Percentiles rank a stretch among this genome's conserved stretches.
phyloP scores from a whole-genome alignment of 2,888 invertebrate genomes.

The Exocentrus adspersus region DNA sequence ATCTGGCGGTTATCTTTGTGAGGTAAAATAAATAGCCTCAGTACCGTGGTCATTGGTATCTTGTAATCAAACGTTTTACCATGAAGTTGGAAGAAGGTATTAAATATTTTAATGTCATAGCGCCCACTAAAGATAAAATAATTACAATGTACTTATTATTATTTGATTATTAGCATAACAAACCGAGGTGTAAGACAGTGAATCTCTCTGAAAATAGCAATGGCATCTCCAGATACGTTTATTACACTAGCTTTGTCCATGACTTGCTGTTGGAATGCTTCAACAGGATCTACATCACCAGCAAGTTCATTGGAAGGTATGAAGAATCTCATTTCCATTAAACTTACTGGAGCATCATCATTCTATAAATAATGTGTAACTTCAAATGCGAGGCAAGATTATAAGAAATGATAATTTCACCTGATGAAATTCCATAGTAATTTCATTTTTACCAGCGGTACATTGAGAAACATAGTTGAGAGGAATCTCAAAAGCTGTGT shows the following conservation, averaged over 20 bases:
- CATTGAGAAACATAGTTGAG: constrained; percentile 96
- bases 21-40: constrained; percentile 92
- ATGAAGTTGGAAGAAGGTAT: constrained; percentile 90
- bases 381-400: no score
- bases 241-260: constrained; percentile 98
- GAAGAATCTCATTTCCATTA: constrained; percentile 98
- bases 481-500: constrained; percentile 95
- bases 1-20: constrained; percentile 98
- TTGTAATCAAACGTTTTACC: constrained; percentile 99
- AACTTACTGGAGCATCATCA: constrained; percentile 96
- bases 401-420: no score
- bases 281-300: constrained; percentile 90
- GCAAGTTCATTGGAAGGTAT: constrained; percentile 91
- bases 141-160: no score
- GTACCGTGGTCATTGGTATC: constrained; percentile 96
- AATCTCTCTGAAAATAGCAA: constrained; percentile 95
- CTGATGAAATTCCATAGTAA: constrained; percentile 97
- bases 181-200: constrained; percentile 98
- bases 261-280: constrained; percentile 97
- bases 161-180: constrained; percentile 4
- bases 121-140: constrained; percentile 82
- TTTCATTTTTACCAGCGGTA: constrained; percentile 96
- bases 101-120: constrained; percentile 95
- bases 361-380: constrained; percentile 71
- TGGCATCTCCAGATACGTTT: constrained; percentile 96